phyloP scores from a whole-genome alignment of 2,797 vertebrate species.

The Spondyliosoma cantharus region DNA sequence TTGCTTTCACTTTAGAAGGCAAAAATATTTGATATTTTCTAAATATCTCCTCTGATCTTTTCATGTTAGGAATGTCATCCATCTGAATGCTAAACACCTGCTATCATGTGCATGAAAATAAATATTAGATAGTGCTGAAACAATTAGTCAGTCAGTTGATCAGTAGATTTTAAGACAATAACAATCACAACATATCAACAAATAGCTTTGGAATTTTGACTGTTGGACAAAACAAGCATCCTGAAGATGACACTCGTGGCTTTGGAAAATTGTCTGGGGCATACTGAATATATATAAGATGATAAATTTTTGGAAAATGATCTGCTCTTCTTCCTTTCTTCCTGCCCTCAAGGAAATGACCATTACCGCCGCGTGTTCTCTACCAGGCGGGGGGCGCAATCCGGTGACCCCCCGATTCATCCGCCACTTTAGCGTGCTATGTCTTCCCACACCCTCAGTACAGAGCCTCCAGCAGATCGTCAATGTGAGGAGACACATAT shows the following conservation, averaged over 20 bases:
- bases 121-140: neutral
- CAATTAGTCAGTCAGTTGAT: neutral
- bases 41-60: neutral
- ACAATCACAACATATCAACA: no score
- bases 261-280: neutral
- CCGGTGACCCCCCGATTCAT: conserved; percentile 89
- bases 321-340: neutral
- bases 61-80: neutral
- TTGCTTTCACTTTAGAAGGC: neutral
- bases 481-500: conserved; percentile 77
- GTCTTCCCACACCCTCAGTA: conserved; percentile 88
- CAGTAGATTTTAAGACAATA: neutral
- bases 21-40: neutral
- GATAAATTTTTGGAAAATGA: neutral
- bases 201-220: neutral
- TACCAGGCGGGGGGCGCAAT: conserved; percentile 90
- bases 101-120: neutral
- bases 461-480: conserved; percentile 91
- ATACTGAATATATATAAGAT: neutral
- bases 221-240: neutral
- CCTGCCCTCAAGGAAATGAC: conserved; percentile 84
- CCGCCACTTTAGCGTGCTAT: conserved; percentile 90
- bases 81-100: neutral
- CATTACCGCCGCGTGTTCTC: conserved; percentile 87
- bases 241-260: neutral